Conservation (phyloP, 35 echinoderm and acorn worm genomes). For the Anneissia japonica region DNA sequence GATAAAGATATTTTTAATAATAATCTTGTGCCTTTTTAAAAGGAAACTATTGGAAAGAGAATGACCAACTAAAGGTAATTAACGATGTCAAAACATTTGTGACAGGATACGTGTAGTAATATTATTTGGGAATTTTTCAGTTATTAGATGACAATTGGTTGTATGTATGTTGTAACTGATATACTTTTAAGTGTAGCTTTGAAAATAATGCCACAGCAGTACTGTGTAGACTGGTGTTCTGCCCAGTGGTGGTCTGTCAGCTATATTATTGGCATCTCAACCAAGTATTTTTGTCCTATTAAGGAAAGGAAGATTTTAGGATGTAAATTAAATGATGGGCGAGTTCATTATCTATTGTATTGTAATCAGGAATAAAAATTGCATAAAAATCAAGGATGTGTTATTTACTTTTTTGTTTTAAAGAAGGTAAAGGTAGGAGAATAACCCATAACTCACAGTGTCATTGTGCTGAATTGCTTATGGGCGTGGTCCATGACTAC, state of each 20-base stretch:
- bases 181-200: too few relatives aligned
- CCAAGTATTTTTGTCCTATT: background rate
- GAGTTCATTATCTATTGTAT: background rate
- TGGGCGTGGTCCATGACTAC: too few relatives aligned
- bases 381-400: background rate
- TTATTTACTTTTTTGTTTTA: too few relatives aligned
- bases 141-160: too few relatives aligned
- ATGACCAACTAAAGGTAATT: background rate
- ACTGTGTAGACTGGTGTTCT: too few relatives aligned
- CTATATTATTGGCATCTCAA: background rate
- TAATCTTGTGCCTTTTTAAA: background rate
- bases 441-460: too few relatives aligned
- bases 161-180: too few relatives aligned
- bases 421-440: too few relatives aligned
- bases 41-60: background rate
- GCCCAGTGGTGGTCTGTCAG: too few relatives aligned
- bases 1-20: background rate
- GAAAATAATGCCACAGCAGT: too few relatives aligned
- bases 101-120: background rate
- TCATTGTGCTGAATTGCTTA: too few relatives aligned
- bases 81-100: background rate
- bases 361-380: background rate
- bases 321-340: background rate
- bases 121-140: background rate
- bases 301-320: background rate